Conservation (phyloP, 2,888 invertebrate genomes). For the Dynastes hyllus region DNA sequence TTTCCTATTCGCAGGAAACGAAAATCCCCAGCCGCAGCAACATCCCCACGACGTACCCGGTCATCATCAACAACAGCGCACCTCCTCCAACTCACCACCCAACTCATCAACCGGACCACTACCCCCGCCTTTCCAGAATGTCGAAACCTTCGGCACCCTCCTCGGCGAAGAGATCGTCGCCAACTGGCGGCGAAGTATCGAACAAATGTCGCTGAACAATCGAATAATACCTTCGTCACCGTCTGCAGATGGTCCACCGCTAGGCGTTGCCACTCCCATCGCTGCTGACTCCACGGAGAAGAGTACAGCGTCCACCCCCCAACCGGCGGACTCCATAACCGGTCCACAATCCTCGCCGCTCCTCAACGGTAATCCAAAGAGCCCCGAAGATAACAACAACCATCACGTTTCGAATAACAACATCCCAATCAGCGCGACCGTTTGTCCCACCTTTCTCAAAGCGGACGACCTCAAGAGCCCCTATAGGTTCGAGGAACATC, state of each 20-base stretch:
- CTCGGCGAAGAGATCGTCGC: conserved; percentile 89
- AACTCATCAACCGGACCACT: conserved; percentile 68
- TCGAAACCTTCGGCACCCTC: conserved; percentile 82
- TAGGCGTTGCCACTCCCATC: conserved; percentile 66
- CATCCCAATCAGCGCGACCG: conserved; percentile 71
- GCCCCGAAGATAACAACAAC: conserved; percentile 74
- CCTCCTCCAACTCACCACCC: conserved; percentile 66
- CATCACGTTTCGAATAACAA: conserved; percentile 72
- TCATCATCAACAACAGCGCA: conserved; percentile 63
- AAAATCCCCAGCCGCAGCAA: conserved; percentile 48
- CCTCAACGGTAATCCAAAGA: conserved; percentile 73
- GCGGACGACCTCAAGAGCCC: conserved; percentile 76
- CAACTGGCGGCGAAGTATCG: conserved; percentile 83
- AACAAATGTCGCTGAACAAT: conserved; percentile 70
- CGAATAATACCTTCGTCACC: conserved; percentile 62
- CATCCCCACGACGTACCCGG: conserved; percentile 66
- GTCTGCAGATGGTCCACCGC: conserved; percentile 61
- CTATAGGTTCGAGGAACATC: conserved; percentile 88
- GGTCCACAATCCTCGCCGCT: conserved; percentile 63
- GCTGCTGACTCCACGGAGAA: conserved; percentile 68
- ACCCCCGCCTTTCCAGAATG: conserved; percentile 77
- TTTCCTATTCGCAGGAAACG: conserved; percentile 29
- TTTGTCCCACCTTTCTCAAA: conserved; percentile 71
- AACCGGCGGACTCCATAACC: conserved; percentile 69
- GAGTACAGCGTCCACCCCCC: conserved; percentile 72